Evolutionary conservation across 2,113 vertebrate genomes (phyloP), one percentile per base, ranked within the genome.

Genomic region (Megalops atlanticus): DNA sequence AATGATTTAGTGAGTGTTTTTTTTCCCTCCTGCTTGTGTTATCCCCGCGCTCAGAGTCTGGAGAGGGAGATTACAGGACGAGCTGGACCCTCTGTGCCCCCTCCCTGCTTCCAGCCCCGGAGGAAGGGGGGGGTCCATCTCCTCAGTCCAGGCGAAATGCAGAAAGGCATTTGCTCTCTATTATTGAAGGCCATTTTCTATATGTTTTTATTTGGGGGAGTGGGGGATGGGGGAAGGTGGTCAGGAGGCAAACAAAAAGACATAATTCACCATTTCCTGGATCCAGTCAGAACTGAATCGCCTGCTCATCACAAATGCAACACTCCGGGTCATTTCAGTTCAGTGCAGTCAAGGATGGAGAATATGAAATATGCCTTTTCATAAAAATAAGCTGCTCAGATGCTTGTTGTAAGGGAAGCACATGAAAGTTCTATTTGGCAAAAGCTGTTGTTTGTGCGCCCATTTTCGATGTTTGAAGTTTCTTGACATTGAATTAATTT

Each of bases 1-100:
- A 38, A 69, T 70, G 49, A 70, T 70, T 79, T 70, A 70, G 68
- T n/a, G 40, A 15, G 77, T 39, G 49, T 4, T 58, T 58, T n/a
- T 58, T 24, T 79, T 39, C 41, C 33, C 31, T 18, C 10, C 41
- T 21, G 68, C 27, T 39, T 49, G 77, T 38, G 68, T 79, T 49
- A 41, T 14, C 38, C 27, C 12, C 36, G 0, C 24, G 3, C 52
- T 6, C 18, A 6, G 41, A 24, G 68, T 18, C 78, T 49, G 78
- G 68, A 16, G 7, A 24, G 15, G 68, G 64, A 72, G 68, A 72
- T 79, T 49, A 71, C 33, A 24, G 78, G 43, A 36, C 18, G 36
- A 21, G 16, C 33, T 18, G 3, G 35, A 52, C 31, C 36, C 49
- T 64, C 36, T 14, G n/a, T 33, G n/a, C 27, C 14, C 40, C 74